Conservation (phyloP, 2,888 invertebrate genomes). For the Drosophila sordidula region DNA sequence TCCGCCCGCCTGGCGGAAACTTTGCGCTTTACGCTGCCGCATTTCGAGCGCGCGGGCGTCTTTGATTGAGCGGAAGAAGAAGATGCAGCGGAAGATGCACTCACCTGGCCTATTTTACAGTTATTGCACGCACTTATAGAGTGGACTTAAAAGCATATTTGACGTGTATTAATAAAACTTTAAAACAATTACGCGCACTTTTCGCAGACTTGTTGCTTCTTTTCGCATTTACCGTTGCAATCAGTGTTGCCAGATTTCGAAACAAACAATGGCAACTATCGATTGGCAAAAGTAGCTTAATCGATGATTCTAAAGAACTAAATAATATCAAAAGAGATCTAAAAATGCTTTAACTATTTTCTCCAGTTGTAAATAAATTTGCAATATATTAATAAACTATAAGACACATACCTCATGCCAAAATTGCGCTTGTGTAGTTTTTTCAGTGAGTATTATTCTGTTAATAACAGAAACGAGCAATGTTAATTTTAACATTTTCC, state of each 20-base stretch:
- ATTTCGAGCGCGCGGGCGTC: constrained; percentile 80
- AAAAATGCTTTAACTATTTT: no score
- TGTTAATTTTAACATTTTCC: background rate
- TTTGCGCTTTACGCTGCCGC: constrained; percentile 71
- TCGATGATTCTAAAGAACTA: background rate
- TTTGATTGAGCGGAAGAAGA: constrained; percentile 34
- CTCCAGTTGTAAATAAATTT: no score
- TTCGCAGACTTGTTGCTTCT: constrained; percentile 21
- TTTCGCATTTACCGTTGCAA: constrained; percentile 42
- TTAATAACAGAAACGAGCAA: background rate
- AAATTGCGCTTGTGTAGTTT: no score
- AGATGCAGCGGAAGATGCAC: constrained; percentile 1
- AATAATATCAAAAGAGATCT: no score
- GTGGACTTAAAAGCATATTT: constrained; percentile 5
- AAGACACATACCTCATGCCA: no score
- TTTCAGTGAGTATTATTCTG: no score
- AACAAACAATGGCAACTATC: background rate
- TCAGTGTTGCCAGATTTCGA: constrained; percentile 30
- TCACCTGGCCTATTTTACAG: constrained; percentile 31
- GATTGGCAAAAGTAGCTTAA: background rate
- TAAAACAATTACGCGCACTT: constrained; percentile 31
- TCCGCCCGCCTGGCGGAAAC: constrained; percentile 73
- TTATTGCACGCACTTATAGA: constrained; percentile 21
- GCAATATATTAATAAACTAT: no score
- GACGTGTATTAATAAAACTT: constrained; percentile 19